phyloP scores from a whole-genome alignment of 2,888 invertebrate species.

The Aromia moschata region DNA sequence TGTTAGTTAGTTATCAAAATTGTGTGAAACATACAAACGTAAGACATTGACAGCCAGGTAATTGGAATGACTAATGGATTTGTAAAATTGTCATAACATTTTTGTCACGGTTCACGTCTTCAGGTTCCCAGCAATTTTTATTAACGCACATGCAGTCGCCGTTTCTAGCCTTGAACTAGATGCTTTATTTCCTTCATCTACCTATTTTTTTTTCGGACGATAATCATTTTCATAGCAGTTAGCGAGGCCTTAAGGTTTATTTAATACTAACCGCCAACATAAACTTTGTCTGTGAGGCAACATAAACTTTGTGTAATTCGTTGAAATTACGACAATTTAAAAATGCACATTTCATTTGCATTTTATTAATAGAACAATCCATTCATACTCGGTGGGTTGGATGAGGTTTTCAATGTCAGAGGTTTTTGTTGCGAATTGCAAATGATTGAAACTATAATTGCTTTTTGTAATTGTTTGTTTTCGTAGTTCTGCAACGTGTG shows the following conservation, averaged over 20 bases:
- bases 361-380: slow-evolving; percentile 14
- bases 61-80: slow-evolving; percentile 33
- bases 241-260: slow-evolving; percentile 13
- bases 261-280: background rate
- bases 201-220: slow-evolving; percentile 15
- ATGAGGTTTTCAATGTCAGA: slow-evolving; percentile 20
- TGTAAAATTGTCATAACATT: slow-evolving; percentile 43
- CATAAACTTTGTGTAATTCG: slow-evolving; percentile 3
- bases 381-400: slow-evolving; percentile 14
- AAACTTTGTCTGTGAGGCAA: background rate
- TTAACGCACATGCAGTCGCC: slow-evolving; percentile 32
- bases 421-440: slow-evolving; percentile 12
- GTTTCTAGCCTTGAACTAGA: slow-evolving; percentile 39
- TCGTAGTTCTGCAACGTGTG: slow-evolving; percentile 1
- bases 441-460: slow-evolving; percentile 21
- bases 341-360: slow-evolving; percentile 19
- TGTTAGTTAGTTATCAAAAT: background rate
- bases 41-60: slow-evolving; percentile 21
- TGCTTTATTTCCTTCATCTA: slow-evolving; percentile 41
- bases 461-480: slow-evolving; percentile 15
- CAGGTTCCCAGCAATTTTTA: slow-evolving; percentile 44
- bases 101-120: slow-evolving; percentile 43
- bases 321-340: slow-evolving; percentile 4
- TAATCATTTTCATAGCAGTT: slow-evolving; percentile 4
- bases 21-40: background rate